Conservation (phyloP, 2,888 invertebrate genomes). For the Nomada ruficornis region DNA sequence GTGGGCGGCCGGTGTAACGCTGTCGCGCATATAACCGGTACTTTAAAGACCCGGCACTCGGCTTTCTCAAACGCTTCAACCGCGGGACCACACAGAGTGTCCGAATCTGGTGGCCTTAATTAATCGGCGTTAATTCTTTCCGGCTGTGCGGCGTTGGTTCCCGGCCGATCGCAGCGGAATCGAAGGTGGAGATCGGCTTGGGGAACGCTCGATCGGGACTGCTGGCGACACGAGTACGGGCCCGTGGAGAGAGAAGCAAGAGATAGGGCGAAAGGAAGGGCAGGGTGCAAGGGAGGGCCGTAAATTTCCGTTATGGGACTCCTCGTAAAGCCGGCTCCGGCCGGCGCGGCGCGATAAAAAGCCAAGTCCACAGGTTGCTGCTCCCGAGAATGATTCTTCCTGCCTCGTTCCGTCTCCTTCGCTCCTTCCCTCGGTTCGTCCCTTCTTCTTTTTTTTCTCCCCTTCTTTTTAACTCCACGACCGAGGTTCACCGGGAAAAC, state of each 20-base stretch:
- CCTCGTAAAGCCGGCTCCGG: conserved; percentile 73
- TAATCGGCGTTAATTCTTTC: conserved; percentile 73
- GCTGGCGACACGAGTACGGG: conserved; percentile 15
- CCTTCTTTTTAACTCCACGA: conserved; percentile 15
- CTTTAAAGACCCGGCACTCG: conserved; percentile 39
- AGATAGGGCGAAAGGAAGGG: conserved; percentile 49
- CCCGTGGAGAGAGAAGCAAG: not conserved
- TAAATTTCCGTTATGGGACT: conserved; percentile 76
- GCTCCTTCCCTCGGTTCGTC: conserved; percentile 3
- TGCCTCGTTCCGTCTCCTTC: conserved; percentile 41
- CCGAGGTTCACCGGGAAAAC: conserved; percentile 66
- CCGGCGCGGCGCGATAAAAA: conserved; percentile 75
- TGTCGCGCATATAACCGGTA: conserved; percentile 53
- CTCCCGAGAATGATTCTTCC: conserved; percentile 69
- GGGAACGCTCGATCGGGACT: conserved; percentile 22
- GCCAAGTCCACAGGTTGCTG: conserved; percentile 73
- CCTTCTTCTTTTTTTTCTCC: conserved; percentile 32
- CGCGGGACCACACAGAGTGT: conserved; percentile 67
- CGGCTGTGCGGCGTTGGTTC: conserved; percentile 45
- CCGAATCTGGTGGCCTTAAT: conserved; percentile 68
- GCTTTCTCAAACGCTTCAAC: conserved; percentile 29
- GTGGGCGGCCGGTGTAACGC: conserved; percentile 50
- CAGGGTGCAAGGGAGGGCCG: conserved; percentile 63
- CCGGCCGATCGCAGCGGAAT: conserved; percentile 30
- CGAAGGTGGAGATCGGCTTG: conserved; percentile 22